phyloP scores from a whole-genome alignment of 1,140 invertebrate genomes.

The Oreohelix idahoensis region DNA sequence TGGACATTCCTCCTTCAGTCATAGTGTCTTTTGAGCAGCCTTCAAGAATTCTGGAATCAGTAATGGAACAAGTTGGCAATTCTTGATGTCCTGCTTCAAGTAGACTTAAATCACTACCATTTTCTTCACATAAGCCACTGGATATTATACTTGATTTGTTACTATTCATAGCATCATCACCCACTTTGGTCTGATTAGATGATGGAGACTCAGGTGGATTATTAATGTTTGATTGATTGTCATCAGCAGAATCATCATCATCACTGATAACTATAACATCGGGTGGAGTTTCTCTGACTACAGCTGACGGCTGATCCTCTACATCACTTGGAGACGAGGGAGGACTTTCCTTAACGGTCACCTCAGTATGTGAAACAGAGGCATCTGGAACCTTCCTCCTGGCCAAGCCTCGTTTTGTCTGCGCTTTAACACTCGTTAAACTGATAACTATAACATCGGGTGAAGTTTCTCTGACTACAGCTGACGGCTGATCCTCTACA shows the following conservation, averaged over 20 bases:
- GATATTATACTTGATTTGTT: background rate
- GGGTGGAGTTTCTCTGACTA: no score
- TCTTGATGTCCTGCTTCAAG: background rate
- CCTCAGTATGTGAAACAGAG: background rate
- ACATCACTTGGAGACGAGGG: background rate
- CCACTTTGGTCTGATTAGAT: background rate
- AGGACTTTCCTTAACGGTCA: background rate
- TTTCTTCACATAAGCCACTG: background rate
- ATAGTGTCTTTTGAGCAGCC: no score
- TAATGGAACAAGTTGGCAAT: background rate
- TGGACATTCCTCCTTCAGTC: background rate
- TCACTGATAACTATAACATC: background rate
- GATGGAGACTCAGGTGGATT: background rate
- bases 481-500: background rate
- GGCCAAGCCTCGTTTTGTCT: background rate
- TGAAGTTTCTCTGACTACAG: no score
- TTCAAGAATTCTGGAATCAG: background rate
- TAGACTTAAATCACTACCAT: background rate
- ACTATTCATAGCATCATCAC: background rate
- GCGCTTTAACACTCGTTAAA: no score
- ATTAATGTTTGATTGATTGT: background rate
- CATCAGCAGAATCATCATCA: background rate
- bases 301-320: background rate
- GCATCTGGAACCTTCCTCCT: background rate
- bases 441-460: no score